A percentile compares a stretch with the other conserved stretches of the same genome.
Conservation (phyloP, 2,888 invertebrate genomes). For the Troilus luridus region DNA sequence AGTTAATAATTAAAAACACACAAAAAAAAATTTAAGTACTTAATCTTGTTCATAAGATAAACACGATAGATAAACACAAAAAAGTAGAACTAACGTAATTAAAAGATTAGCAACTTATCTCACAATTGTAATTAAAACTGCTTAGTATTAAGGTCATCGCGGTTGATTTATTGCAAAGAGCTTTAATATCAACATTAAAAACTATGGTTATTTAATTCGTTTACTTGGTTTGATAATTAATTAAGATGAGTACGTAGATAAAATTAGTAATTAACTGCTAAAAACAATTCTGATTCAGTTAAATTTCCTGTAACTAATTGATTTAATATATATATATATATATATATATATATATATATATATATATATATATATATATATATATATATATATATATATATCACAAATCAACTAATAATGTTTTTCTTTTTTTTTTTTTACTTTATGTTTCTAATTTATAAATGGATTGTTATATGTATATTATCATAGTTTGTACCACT, state of each 20-base stretch:
- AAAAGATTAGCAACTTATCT: conserved; percentile 9
- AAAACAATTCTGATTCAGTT: neutral
- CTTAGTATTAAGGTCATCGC: neutral
- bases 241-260: neutral
- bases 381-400: too few species aligned
- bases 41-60: neutral
- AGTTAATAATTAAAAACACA: neutral
- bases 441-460: too few species aligned
- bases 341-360: too few species aligned
- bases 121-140: neutral
- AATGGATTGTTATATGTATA: too few species aligned
- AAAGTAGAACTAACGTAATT: neutral
- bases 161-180: neutral
- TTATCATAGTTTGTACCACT: too few species aligned
- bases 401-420: too few species aligned
- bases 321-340: too few species aligned
- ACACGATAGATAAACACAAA: neutral
- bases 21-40: neutral
- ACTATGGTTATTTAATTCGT: neutral
- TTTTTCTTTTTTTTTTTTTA: too few species aligned
- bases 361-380: too few species aligned
- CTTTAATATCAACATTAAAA: neutral
- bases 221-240: neutral
- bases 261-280: neutral
- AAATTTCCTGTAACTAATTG: too few species aligned